Evolutionary conservation across 2,797 vertebrate genomes (phyloP).

Genomic region (Echiichthys vipera): DNA sequence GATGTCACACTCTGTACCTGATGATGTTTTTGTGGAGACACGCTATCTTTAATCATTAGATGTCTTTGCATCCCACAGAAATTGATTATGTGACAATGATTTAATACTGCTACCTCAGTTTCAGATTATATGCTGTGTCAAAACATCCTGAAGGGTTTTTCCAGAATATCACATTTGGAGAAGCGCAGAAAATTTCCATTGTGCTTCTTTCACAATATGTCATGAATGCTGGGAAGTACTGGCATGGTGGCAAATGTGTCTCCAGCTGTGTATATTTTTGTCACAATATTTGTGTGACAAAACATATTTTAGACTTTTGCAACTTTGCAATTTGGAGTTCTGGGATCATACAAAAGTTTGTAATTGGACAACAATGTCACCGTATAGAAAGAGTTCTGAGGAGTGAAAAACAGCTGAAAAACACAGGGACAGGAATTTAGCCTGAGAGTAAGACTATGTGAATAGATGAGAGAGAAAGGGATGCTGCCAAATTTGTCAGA

Average conservation of each 20-base stretch:
- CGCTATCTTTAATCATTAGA: constrained; percentile 44
- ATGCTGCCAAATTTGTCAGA: constrained; percentile 65
- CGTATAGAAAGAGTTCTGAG: background rate
- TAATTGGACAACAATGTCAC: background rate
- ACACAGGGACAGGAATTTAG: constrained; percentile 28
- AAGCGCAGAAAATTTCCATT: constrained; percentile 28
- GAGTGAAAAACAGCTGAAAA: constrained; percentile 39
- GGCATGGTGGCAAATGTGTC: constrained; percentile 19
- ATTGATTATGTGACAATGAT: constrained; percentile 58
- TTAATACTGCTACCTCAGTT: constrained; percentile 35
- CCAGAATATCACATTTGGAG: constrained; percentile 52
- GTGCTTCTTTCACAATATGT: constrained; percentile 35
- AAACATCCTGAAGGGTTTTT: constrained; percentile 38
- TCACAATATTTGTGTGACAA: constrained; percentile 18
- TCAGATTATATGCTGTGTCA: constrained; percentile 11
- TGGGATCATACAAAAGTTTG: no score
- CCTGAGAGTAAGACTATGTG: constrained; percentile 34
- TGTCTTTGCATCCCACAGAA: constrained; percentile 41
- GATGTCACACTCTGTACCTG: constrained; percentile 40
- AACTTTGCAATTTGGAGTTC: constrained; percentile 16
- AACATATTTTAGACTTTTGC: background rate
- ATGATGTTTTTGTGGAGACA: constrained; percentile 46
- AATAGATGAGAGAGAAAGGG: constrained; percentile 53
- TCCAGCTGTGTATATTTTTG: constrained; percentile 26
- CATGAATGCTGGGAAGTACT: constrained; percentile 24